Percentiles rank a stretch among this genome's conserved stretches.
Evolutionary conservation across 1,140 invertebrate genomes (phyloP).

Genomic region (Melanaphis sacchari): DNA sequence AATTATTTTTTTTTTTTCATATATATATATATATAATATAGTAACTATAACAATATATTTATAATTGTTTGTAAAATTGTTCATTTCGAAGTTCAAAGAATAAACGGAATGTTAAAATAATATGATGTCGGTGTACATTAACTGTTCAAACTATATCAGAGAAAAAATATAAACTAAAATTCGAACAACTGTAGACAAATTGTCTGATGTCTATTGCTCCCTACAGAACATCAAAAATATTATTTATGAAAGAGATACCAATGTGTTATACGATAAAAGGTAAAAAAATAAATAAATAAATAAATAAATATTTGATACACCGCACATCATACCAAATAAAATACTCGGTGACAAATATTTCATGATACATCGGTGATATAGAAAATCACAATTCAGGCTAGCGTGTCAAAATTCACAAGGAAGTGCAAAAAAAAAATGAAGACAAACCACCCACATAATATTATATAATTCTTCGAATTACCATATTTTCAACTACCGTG

Average conservation of each 20-base stretch:
- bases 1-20: not conserved
- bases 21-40: too few relatives aligned
- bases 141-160: not conserved
- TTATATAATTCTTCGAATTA: not conserved
- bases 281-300: too few relatives aligned
- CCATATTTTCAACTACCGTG: not conserved
- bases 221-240: not conserved
- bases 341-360: not conserved
- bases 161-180: not conserved
- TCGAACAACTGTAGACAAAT: not conserved
- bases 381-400: not conserved
- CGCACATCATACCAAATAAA: not conserved
- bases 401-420: not conserved
- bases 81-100: not conserved
- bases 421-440: not conserved
- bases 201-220: not conserved
- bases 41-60: not conserved
- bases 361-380: not conserved
- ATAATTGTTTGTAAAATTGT: not conserved
- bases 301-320: not conserved
- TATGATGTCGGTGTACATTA: not conserved
- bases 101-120: not conserved
- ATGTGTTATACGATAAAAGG: not conserved
- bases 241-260: not conserved
- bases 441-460: not conserved